phyloP scores from a whole-genome alignment of 1,140 invertebrate genomes.

The Stratiolaelaps scimitus region DNA sequence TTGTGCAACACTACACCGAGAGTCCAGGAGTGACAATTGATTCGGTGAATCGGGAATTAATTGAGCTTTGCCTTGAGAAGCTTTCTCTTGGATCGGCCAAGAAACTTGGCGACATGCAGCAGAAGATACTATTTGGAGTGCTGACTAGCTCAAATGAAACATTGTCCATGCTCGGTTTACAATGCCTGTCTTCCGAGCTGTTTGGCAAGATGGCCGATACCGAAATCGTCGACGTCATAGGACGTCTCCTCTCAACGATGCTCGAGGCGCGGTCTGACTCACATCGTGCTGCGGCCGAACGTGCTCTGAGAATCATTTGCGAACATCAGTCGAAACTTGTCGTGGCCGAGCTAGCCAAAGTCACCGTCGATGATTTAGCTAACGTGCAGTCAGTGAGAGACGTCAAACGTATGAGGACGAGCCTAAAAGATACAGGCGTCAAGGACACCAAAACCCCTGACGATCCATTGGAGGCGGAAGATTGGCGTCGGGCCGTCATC shows the following conservation, averaged over 20 bases:
- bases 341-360: conserved; percentile 1
- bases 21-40: background rate
- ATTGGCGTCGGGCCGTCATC: conserved; percentile 62
- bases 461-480: background rate
- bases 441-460: background rate
- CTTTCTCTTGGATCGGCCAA: background rate
- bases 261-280: background rate
- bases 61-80: background rate
- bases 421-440: conserved; percentile 29
- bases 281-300: background rate
- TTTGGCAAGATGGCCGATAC: background rate
- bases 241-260: background rate
- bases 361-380: background rate
- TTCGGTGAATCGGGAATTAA: background rate
- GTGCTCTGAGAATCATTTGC: background rate
- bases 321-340: background rate
- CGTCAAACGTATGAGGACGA: conserved; percentile 20
- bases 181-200: background rate
- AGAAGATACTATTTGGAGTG: background rate
- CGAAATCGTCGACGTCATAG: background rate
- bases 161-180: background rate
- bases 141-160: conserved; percentile 17
- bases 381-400: conserved; percentile 2
- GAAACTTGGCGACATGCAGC: conserved; percentile 1
- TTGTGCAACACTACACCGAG: background rate